phyloP scores from a whole-genome alignment of 2,113 vertebrate species.

The Eretmochelys imbricata region DNA sequence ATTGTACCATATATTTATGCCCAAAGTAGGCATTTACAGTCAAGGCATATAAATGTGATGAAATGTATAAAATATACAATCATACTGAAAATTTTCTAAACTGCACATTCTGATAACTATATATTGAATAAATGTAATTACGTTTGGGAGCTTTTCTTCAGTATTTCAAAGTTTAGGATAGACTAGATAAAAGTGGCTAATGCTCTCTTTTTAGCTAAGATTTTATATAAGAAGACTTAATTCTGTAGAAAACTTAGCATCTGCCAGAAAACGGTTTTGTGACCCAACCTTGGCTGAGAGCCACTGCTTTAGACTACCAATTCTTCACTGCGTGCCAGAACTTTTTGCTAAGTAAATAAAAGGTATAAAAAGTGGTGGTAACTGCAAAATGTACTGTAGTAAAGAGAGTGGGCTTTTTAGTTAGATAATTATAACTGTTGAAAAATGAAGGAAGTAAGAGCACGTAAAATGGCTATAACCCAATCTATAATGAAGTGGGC shows the following conservation, averaged over 20 bases:
- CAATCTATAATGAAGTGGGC: not conserved
- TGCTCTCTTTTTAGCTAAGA: not conserved
- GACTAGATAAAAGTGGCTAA: not conserved
- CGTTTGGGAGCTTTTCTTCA: not conserved
- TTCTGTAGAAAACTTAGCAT: not conserved
- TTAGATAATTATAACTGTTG: not conserved
- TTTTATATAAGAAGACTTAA: not conserved
- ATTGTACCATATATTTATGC: not conserved
- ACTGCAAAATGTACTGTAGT: not conserved
- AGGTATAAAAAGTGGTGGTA: not conserved
- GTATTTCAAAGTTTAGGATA: conserved; percentile 16
- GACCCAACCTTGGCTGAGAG: not conserved
- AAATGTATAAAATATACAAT: not conserved
- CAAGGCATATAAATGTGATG: not conserved
- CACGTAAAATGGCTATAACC: not conserved
- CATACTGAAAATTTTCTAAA: not conserved
- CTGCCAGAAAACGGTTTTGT: not conserved
- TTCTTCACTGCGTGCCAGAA: not conserved
- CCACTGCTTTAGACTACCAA: not conserved
- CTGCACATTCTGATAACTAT: not conserved
- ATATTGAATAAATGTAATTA: not conserved
- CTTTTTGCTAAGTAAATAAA: not conserved
- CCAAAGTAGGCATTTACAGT: not conserved
- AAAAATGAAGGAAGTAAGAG: not conserved
- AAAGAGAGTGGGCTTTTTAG: not conserved